These are phyloP conservation scores for Hofmannophila pseudospretella DNA, from an alignment of 2,888 invertebrate species.

Conservation along the genomic window DNA sequence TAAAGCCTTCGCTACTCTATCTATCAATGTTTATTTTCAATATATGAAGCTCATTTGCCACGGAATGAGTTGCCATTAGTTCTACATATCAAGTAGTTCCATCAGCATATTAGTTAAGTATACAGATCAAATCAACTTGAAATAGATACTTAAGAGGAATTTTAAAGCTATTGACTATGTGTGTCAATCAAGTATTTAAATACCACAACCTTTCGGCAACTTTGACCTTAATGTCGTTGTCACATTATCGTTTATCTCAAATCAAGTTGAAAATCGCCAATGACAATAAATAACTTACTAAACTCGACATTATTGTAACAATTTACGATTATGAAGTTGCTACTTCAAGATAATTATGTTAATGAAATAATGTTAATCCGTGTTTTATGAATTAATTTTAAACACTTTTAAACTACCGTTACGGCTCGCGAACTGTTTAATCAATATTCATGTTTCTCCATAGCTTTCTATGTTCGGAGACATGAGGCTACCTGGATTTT, in stretches of 20 bases:
- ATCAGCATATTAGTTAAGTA: too few species aligned
- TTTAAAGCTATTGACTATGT: too few species aligned
- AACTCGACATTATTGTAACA: conserved; percentile 7
- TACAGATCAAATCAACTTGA: too few species aligned
- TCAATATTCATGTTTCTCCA: conserved; percentile 24
- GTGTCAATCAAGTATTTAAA: neutral
- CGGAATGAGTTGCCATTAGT: too few species aligned
- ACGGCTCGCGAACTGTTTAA: conserved; percentile 4
- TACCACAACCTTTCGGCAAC: neutral
- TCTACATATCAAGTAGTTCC: too few species aligned
- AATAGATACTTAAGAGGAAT: too few species aligned
- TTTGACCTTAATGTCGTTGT: neutral
- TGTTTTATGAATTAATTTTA: conserved; percentile 9
- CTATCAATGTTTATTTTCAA: too few species aligned
- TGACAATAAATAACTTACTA: conserved; percentile 9
- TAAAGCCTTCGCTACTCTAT: too few species aligned
- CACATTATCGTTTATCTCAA: neutral
- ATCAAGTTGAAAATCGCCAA: neutral
- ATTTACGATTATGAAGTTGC: conserved; percentile 10
- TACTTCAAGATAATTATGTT: conserved; percentile 13
- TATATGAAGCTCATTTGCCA: too few species aligned
- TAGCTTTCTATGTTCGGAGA: conserved; percentile 33
- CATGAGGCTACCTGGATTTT: conserved; percentile 47
- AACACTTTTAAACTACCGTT: conserved; percentile 12
- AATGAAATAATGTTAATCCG: conserved; percentile 11